Conservation (phyloP, 2,888 invertebrate species). For the Melolontha melolontha region DNA sequence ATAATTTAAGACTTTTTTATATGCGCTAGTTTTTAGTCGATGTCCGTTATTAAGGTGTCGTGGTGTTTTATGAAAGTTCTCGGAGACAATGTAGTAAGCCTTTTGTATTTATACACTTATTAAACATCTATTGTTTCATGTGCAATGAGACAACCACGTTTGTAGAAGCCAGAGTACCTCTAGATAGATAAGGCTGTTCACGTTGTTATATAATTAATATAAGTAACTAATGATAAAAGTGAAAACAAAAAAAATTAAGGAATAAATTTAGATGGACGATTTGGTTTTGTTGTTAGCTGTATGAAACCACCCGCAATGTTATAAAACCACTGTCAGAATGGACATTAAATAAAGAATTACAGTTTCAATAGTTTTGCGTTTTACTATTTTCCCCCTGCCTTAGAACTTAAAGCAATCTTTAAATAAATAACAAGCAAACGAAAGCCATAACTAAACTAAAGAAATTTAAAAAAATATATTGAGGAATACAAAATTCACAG, state of each 20-base stretch:
- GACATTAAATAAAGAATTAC: constrained; percentile 65
- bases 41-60: constrained; percentile 11
- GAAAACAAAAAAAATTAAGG: constrained; percentile 46
- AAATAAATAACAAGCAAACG: no score
- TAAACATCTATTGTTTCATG: constrained; percentile 61
- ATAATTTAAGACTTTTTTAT: constrained; percentile 9
- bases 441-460: no score
- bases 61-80: constrained; percentile 1
- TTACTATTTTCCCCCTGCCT: neutral
- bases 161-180: constrained; percentile 67
- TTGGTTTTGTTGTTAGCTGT: constrained; percentile 66
- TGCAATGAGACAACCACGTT: constrained; percentile 62
- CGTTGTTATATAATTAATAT: constrained; percentile 65
- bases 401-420: no score
- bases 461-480: constrained; percentile 7
- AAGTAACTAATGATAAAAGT: constrained; percentile 48
- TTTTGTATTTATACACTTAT: constrained; percentile 65
- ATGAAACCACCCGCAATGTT: constrained; percentile 62
- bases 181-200: constrained; percentile 67
- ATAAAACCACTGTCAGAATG: constrained; percentile 61
- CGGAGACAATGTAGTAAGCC: constrained; percentile 54
- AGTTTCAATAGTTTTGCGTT: constrained; percentile 54
- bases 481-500: neutral
- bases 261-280: constrained; percentile 54
- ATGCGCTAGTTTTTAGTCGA: neutral